Base-by-base conservation (phyloP, 2,888 invertebrate genomes). In the Sarcophaga caerulescens region DNA sequence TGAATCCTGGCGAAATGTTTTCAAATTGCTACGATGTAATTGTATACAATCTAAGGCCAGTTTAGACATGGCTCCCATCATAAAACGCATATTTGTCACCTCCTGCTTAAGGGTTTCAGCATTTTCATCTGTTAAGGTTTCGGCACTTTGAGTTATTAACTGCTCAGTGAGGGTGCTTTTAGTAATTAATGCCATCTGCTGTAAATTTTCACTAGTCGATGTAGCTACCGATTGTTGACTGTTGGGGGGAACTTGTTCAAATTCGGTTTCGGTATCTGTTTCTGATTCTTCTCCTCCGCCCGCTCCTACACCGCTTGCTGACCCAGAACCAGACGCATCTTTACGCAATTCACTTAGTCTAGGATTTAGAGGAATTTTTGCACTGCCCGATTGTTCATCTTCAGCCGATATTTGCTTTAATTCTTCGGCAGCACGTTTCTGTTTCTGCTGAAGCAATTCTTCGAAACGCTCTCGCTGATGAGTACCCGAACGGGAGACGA, bases 201-300 rank as follows among this genome's bases (percentile, higher is more conserved):
- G 76, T 47, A 60, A 23, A 84, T 88, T 88, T 77, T 90, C 90
- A 68, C 88, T 90, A 3, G 91, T 90, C 11, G 92, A 91, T 66
- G 91, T 89, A n/a, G 89, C 87, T 19, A 90, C 87, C 23, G 94
- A 85, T 94, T 92, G 10, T 94, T 94, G 90, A 62, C 14, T 70
- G 94, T 70, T 82, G 25, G 82, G 25, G n/a, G 84, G 74, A 63
- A 97, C 95, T 91, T 96, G 96, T 93, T 97, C 97, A 93, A 97
- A 97, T 90, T 97, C 97, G 0, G 88, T 89, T 90, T 97, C 96
- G 0, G 96, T 96, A 90, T 97, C 97, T 93, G 96, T 96, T 1
- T 96, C 97, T 91, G 97, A 97, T 91, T 96, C 96, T 87, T 95
- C 96, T 91, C 96, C 96, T 2, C 59, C 81, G 19, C 25, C 62